Evolutionary conservation across 2,113 vertebrate species (phyloP).

Genomic region (Sceloporus undulatus): DNA sequence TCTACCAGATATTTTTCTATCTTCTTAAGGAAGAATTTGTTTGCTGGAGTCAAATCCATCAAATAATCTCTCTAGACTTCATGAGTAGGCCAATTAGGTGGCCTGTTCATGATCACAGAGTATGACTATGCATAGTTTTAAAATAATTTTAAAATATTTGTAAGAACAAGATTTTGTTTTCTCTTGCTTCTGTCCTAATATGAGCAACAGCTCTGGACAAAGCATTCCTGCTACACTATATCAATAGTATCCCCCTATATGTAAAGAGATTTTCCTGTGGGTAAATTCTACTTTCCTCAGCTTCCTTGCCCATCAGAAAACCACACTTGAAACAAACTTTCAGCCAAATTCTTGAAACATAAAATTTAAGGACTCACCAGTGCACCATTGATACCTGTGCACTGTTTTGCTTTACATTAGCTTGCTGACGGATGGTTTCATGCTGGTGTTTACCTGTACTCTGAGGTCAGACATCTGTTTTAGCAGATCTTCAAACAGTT

Average conservation of each 20-base stretch:
- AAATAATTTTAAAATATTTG: neutral
- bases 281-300: neutral
- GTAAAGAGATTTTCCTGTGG: neutral
- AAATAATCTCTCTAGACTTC: neutral
- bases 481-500: slow-evolving; percentile 90
- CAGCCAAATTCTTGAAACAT: neutral
- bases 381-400: neutral
- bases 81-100: neutral
- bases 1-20: slow-evolving; percentile 5
- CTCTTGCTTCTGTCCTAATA: neutral
- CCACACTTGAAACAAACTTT: neutral
- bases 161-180: neutral
- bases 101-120: neutral
- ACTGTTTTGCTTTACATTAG: slow-evolving; percentile 1
- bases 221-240: neutral
- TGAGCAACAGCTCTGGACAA: neutral
- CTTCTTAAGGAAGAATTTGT: fast-evolving
- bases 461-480: slow-evolving; percentile 94
- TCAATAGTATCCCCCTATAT: neutral
- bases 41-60: neutral
- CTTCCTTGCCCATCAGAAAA: neutral
- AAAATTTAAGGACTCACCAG: neutral
- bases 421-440: neutral
- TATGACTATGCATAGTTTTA: neutral
- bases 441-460: slow-evolving; percentile 85